A percentile compares a stretch with the other conserved stretches of the same genome.
phyloP scores from a whole-genome alignment of 92 coral and sea anemone species.

The Palythoa grandis region DNA sequence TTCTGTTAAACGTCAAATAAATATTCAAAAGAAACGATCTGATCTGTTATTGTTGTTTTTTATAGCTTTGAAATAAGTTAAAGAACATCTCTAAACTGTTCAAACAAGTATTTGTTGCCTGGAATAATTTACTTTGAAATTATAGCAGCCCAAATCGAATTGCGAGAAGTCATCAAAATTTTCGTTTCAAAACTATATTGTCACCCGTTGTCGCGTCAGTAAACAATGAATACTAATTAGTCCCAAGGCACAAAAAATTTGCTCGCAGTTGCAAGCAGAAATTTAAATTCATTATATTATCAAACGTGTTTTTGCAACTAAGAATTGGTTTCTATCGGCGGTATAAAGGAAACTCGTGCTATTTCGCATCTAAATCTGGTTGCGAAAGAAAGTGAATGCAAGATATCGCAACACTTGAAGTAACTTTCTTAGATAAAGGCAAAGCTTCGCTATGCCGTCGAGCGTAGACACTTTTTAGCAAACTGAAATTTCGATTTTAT shows the following conservation, averaged over 20 bases:
- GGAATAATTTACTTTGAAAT: not conserved
- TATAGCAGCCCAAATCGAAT: not conserved
- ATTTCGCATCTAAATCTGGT: too few relatives aligned
- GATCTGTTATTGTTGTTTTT: not conserved
- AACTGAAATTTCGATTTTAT: not conserved
- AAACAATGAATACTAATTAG: constrained; percentile 22
- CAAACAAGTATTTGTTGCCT: not conserved
- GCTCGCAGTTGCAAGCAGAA: not conserved
- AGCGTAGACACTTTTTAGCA: not conserved
- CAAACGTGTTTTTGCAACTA: not conserved
- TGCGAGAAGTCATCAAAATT: not conserved
- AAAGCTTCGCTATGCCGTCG: not conserved
- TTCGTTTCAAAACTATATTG: not conserved
- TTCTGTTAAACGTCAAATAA: not conserved
- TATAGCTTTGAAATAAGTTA: too few relatives aligned
- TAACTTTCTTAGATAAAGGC: not conserved
- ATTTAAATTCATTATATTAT: not conserved
- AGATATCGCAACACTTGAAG: too few relatives aligned
- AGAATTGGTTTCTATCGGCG: too few relatives aligned
- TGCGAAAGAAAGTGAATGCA: too few relatives aligned
- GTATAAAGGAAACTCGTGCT: too few relatives aligned
- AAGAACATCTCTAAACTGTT: not conserved
- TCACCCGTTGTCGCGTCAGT: constrained; percentile 12
- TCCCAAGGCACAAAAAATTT: not conserved
- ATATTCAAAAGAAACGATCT: constrained; percentile 16